Conservation (phyloP, 1,140 invertebrate species). For the Bemisia tabaci region DNA sequence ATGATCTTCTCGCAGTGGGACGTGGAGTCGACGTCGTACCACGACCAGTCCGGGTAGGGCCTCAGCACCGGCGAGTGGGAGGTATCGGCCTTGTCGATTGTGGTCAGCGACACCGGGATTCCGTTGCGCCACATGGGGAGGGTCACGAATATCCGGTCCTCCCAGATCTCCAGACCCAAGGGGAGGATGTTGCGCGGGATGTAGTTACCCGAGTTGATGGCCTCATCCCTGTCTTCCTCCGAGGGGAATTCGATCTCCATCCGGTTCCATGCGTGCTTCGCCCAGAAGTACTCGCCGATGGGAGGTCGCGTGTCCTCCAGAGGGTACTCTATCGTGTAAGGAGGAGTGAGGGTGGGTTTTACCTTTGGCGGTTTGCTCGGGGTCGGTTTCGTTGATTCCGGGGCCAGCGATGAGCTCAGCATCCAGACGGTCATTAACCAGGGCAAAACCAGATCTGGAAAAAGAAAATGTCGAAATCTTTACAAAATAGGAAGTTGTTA, state of each 20-base stretch:
- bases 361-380: no score
- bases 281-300: conserved; percentile 12
- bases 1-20: conserved; percentile 47
- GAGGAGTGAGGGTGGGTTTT: background rate
- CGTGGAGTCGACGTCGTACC: conserved; percentile 35
- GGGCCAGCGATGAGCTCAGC: conserved; percentile 1
- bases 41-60: conserved; percentile 61
- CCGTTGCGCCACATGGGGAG: conserved; percentile 64
- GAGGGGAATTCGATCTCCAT: conserved; percentile 22
- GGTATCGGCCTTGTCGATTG: conserved; percentile 13
- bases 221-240: conserved; percentile 11
- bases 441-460: conserved; percentile 14
- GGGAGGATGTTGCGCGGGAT: conserved; percentile 56
- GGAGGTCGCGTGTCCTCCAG: background rate
- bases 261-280: conserved; percentile 19
- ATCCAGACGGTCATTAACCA: conserved; percentile 14
- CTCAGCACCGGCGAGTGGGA: conserved; percentile 44
- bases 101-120: conserved; percentile 50
- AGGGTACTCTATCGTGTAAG: background rate
- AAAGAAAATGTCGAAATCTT: conserved; percentile 1
- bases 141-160: conserved; percentile 32
- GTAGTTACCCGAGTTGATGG: conserved; percentile 37
- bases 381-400: background rate
- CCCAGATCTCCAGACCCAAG: conserved; percentile 51
- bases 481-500: no score